Evolutionary conservation across 2,113 vertebrate species (phyloP).

Genomic region (Dromaius novaehollandiae): DNA sequence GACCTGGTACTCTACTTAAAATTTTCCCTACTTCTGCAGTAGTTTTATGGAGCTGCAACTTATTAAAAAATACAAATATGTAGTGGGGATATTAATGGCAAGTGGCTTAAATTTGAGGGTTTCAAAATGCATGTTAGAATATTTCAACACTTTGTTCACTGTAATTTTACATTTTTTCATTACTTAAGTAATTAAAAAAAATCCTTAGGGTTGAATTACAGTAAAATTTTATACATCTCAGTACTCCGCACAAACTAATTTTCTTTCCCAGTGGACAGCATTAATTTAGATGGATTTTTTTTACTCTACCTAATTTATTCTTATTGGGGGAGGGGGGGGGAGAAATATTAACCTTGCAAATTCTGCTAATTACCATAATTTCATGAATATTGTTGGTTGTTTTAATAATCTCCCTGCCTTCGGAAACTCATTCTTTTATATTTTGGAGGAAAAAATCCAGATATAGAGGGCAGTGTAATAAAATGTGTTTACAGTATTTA

Average conservation of each 20-base stretch:
- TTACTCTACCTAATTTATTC: conserved; percentile 68
- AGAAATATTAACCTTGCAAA: neutral
- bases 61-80: conserved; percentile 67
- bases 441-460: conserved; percentile 11
- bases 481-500: conserved; percentile 42
- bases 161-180: conserved; percentile 72
- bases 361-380: neutral
- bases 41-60: conserved; percentile 54
- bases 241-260: conserved; percentile 63
- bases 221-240: conserved; percentile 69
- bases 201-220: conserved; percentile 70
- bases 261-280: conserved; percentile 62
- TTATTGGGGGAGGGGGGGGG: neutral
- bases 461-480: conserved; percentile 15
- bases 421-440: conserved; percentile 5
- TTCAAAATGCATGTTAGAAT: conserved; percentile 51
- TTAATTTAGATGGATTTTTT: conserved; percentile 64
- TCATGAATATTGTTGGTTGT: neutral
- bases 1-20: conserved; percentile 52
- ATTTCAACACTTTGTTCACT: conserved; percentile 45
- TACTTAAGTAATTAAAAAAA: conserved; percentile 73
- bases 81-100: conserved; percentile 70
- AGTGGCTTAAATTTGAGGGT: conserved; percentile 61
- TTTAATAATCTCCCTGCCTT: neutral
- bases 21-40: conserved; percentile 1